Percentiles rank a stretch among this genome's conserved stretches.
Conservation (phyloP, 2,113 vertebrate species). For the Podarcis muralis region DNA sequence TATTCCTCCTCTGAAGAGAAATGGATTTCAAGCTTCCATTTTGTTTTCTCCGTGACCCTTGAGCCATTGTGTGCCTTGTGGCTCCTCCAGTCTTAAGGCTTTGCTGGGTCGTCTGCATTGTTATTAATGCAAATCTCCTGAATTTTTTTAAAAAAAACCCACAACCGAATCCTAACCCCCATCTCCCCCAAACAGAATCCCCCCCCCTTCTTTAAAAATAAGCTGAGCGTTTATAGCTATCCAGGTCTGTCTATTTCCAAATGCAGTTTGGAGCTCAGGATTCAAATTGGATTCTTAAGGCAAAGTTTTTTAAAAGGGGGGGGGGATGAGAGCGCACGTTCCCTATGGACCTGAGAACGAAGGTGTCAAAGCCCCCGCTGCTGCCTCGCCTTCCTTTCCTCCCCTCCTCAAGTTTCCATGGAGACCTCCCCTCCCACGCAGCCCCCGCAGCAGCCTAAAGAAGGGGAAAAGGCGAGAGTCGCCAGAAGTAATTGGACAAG, state of each 20-base stretch:
- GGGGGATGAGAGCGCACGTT: too few species aligned
- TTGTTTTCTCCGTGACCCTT: neutral
- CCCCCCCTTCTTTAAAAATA: neutral
- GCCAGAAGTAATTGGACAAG: conserved; percentile 39
- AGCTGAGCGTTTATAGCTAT: neutral
- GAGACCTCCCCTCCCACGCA: conserved; percentile 51
- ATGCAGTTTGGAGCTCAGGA: neutral
- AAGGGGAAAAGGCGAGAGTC: conserved; percentile 1
- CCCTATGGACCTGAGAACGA: neutral
- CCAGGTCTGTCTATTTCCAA: too few species aligned
- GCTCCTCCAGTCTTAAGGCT: neutral
- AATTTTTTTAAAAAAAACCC: too few species aligned
- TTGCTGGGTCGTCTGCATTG: neutral
- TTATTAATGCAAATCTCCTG: too few species aligned
- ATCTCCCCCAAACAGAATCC: neutral
- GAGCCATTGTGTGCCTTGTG: neutral
- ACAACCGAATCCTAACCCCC: too few species aligned
- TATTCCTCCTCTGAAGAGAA: neutral
- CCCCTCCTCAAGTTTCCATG: conserved; percentile 56
- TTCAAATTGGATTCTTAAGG: neutral
- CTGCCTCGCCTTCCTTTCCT: neutral
- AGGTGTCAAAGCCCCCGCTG: too few species aligned
- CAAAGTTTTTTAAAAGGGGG: neutral
- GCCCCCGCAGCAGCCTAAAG: conserved; percentile 56
- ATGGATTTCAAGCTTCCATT: neutral